Percentiles rank a stretch among this genome's conserved stretches.
Conservation (phyloP, 1,140 invertebrate species). For the Drosophila trapezifrons region DNA sequence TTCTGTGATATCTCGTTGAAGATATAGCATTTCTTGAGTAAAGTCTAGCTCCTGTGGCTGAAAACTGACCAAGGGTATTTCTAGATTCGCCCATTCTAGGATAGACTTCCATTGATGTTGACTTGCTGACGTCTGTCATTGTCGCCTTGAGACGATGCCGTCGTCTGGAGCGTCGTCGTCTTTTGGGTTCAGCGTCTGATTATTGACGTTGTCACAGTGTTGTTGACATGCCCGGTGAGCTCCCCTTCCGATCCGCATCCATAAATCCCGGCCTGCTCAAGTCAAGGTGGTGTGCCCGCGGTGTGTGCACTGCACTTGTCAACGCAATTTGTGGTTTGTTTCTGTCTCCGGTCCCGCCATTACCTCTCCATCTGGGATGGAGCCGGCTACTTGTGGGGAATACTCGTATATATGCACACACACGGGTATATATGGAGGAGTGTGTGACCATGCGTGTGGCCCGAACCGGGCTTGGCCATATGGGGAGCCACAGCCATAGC, state of each 20-base stretch:
- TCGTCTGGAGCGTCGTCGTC: constrained; percentile 32
- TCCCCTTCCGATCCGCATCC: constrained; percentile 36
- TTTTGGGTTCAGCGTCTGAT: constrained; percentile 77
- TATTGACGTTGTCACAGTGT: constrained; percentile 73
- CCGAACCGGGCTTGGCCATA: constrained; percentile 53
- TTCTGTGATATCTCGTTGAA: background rate
- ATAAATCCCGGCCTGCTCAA: constrained; percentile 61
- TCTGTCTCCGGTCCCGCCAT: constrained; percentile 12
- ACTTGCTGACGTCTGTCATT: constrained; percentile 48
- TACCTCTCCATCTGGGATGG: background rate
- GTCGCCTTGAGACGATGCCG: constrained; percentile 71
- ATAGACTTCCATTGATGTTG: constrained; percentile 27
- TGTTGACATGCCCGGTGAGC: constrained; percentile 64
- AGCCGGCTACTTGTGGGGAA: constrained; percentile 66
- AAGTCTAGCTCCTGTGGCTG: background rate
- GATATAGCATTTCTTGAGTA: too few species aligned
- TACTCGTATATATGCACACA: constrained; percentile 9
- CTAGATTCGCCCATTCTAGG: background rate
- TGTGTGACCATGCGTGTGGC: constrained; percentile 38
- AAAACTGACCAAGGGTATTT: constrained; percentile 21
- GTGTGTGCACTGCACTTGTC: constrained; percentile 79
- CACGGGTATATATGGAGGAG: constrained; percentile 1
- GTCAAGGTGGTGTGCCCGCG: constrained; percentile 42
- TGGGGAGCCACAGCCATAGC: constrained; percentile 27
- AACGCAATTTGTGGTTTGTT: constrained; percentile 68